A percentile compares a stretch with the other conserved stretches of the same genome.
Conservation (phyloP, 2,888 invertebrate species). For the Epirrhoe alternata region DNA sequence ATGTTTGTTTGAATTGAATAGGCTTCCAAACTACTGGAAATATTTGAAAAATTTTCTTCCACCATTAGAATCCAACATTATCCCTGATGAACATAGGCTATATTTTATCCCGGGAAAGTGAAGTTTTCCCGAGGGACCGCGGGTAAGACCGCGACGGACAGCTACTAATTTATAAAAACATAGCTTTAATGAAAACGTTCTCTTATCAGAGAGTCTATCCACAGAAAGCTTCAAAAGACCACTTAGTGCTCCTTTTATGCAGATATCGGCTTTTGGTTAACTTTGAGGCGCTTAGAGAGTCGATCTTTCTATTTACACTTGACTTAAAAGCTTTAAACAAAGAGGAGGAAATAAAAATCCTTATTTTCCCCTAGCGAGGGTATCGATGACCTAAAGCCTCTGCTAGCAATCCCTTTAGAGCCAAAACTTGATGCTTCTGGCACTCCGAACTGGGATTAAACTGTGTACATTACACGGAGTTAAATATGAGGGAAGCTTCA, state of each 20-base stretch:
- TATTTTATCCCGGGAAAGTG: too few species aligned
- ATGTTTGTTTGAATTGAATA: too few species aligned
- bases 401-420: constrained; percentile 49
- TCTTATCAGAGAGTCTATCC: not conserved
- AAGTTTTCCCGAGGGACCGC: too few species aligned
- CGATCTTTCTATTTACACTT: constrained; percentile 21
- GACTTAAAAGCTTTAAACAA: constrained; percentile 37
- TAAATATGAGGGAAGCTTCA: constrained; percentile 25
- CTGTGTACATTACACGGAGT: constrained; percentile 41
- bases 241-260: constrained; percentile 4
- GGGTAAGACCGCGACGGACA: too few species aligned
- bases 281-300: constrained; percentile 20
- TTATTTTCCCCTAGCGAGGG: constrained; percentile 35
- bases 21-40: too few species aligned
- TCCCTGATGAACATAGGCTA: too few species aligned
- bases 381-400: constrained; percentile 43
- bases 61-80: too few species aligned
- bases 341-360: constrained; percentile 34
- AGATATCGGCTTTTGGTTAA: constrained; percentile 15
- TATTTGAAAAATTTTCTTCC: too few species aligned
- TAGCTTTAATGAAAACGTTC: not conserved
- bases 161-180: not conserved
- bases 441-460: constrained; percentile 42
- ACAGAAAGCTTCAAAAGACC: constrained; percentile 2
- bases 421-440: constrained; percentile 42